Percentiles rank a stretch among this genome's conserved stretches.
Evolutionary conservation across 64 coral and sea anemone genomes (phyloP).

Genomic region (Montipora foliosa): DNA sequence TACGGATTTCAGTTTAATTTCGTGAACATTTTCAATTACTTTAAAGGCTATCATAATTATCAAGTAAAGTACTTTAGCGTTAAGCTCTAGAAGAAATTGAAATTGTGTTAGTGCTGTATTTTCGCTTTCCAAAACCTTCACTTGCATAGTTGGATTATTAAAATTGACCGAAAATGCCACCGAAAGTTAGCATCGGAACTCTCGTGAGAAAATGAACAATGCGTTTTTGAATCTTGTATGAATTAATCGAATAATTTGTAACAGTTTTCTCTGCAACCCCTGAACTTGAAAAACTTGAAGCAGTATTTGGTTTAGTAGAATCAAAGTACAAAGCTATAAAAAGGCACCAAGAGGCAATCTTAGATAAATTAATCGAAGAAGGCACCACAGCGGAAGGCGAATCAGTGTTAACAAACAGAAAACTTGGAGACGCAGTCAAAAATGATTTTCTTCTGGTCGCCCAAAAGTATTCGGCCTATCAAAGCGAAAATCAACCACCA

Average conservation of each 20-base stretch:
- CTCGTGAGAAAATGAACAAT: conserved; percentile 32
- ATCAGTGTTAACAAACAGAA: background rate
- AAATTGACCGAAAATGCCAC: too few species aligned
- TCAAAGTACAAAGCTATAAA: conserved; percentile 44
- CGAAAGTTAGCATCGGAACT: too few species aligned
- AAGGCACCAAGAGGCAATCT: conserved; percentile 34
- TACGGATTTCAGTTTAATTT: too few species aligned
- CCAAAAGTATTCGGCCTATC: background rate
- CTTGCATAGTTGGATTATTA: background rate
- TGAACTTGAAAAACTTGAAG: conserved; percentile 17
- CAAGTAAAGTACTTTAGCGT: too few species aligned
- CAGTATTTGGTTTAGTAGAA: background rate
- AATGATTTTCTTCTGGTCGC: background rate
- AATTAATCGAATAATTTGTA: conserved; percentile 84
- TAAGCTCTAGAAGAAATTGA: background rate
- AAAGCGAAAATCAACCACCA: background rate
- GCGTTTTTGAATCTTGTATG: conserved; percentile 30
- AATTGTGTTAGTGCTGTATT: too few species aligned
- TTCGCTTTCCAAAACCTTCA: background rate
- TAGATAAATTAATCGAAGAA: too few species aligned
- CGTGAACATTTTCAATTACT: too few species aligned
- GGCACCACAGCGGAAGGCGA: background rate
- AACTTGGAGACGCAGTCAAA: conserved; percentile 41
- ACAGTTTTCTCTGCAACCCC: conserved; percentile 38
- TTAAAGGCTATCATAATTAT: too few species aligned